Base-by-base conservation (phyloP, 2,113 vertebrate genomes). In the Pseudorasbora parva region DNA sequence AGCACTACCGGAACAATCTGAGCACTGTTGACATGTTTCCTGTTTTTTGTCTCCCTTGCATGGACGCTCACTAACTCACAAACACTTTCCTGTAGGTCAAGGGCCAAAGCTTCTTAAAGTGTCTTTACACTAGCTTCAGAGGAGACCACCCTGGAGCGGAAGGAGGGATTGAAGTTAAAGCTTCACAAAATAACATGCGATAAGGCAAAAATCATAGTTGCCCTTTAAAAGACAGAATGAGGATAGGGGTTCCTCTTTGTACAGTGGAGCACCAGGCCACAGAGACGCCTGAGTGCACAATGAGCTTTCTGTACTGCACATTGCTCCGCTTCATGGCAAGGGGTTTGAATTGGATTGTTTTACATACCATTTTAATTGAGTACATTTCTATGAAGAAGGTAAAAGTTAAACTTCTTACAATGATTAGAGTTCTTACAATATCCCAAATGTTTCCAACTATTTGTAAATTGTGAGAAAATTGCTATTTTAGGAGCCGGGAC, bases 131-230 rank as follows among this genome's bases (percentile, higher is more conserved):
- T 56, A 57, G 59, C 82, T 86, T 84, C 47, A 81, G 76, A 81
- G 4, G 33, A 83, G 87, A 88, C 87, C 87, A 88, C 87, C 87
- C 83, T 25, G 45, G 76, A 85, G 85, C 80, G 45, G 66, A 83
- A 25, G 21, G 41, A 23, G 21, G 33, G 30, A 72, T 76, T 86
- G 60, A 72, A 57, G 73, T 45, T 47, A 78, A 72, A 78, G 37
- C 49, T 77, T 81, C 75, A 81, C 64, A 81, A 83, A 30, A 87
- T 81, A 83, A 82, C 51, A 19, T 4, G 60, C 49, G 86, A 87
- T 87, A 85, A 83, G 85, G 86, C n/a, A 81, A 66, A 84, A 62
- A 72, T 78, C 82, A 85, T 74, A 85, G 82, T 72, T 83, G 76
- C 86, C 83, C 74, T 86, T 88, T 73, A 78, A 72, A 82, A 78